Base-by-base conservation (phyloP, 2,888 invertebrate genomes). In the Shargacucullia verbasci region DNA sequence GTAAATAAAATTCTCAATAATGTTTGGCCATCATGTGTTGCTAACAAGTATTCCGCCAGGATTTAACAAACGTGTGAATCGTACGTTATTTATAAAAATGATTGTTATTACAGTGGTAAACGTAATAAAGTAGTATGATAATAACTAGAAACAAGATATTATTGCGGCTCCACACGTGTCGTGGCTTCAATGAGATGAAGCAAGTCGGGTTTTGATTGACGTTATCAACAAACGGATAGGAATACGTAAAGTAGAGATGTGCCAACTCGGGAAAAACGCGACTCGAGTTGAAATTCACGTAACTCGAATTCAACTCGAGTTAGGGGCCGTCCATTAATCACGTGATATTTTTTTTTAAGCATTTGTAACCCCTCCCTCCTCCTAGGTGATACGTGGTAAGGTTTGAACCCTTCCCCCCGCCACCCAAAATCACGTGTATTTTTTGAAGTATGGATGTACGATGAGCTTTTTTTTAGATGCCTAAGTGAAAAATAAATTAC, bases 221-320 rank as follows among this genome's bases (percentile, higher is more conserved):
- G 57, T 55, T 55, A 63, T 61, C 62, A 65, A 76, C 63, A 67
- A 70, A 55, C 61, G 25, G 33, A 58, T 59, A 44, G 43, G 57
- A 70, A 66, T 58, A 55, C 60, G 67, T 68, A 68, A 69, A 63
- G 59, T 63, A 62, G 46, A n/a, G n/a, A n/a, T n/a, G n/a, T n/a
- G n/a, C n/a, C n/a, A n/a, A n/a, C n/a, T n/a, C n/a, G n/a, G n/a
- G n/a, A n/a, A n/a, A n/a, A n/a, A n/a, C n/a, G n/a, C n/a, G n/a
- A n/a, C n/a, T n/a, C n/a, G n/a, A n/a, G n/a, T n/a, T n/a, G n/a
- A n/a, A n/a, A n/a, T n/a, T n/a, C n/a, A n/a, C n/a, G n/a, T n/a
- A n/a, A n/a, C n/a, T n/a, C n/a, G n/a, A n/a, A n/a, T n/a, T n/a
- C n/a, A n/a, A n/a, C n/a, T n/a, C n/a, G n/a, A n/a, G n/a, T n/a